Base-by-base conservation (phyloP, 1,140 invertebrate species). In the Phymorhynchus buccinoides region DNA sequence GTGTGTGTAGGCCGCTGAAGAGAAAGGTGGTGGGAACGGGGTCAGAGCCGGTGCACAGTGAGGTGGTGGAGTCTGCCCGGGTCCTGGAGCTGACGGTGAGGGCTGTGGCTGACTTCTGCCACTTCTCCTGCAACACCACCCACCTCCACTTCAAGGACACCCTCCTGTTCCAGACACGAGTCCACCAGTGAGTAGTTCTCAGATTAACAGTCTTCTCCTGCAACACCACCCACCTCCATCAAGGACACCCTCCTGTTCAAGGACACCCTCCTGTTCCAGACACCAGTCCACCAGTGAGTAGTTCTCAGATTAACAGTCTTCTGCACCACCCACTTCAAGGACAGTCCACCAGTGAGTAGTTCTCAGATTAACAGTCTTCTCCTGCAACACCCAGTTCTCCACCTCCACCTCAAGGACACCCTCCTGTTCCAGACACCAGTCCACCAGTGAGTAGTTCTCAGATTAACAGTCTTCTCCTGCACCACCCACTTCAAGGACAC, bases 191-290 rank as follows among this genome's bases (percentile, higher is more conserved):
- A 91, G 91, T n/a, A n/a, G n/a, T n/a, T n/a, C n/a, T n/a, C n/a
- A n/a, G n/a, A n/a, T n/a, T n/a, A n/a, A n/a, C n/a, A n/a, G n/a
- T n/a, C 88, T 92, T 86, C 85, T 90, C 90, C 80, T 91, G 90
- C 84, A 91, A 91, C 42, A 84, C 88, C 0, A 89, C 90, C 37
- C 82, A 85, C 14, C 88, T 93, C 27, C 84, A 89, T 81, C n/a
- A n/a, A n/a, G n/a, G n/a, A n/a, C n/a, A n/a, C n/a, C n/a, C n/a
- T n/a, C n/a, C n/a, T n/a, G n/a, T 93, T 92, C 84, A 91, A 90
- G 83, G 93, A 93, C 78, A 93, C 93, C 1, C 88, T 92, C 7
- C 91, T 93, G 89, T 92, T 93, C 87, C 91, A 93, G 88, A 93
- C 90, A 12, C 88, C 92, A 87, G 85, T 92, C 14, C 93, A 89